Evolutionary conservation across 2,888 invertebrate genomes (phyloP), one percentile per base, ranked within the genome.

Genomic region (Orthosia gracilis): DNA sequence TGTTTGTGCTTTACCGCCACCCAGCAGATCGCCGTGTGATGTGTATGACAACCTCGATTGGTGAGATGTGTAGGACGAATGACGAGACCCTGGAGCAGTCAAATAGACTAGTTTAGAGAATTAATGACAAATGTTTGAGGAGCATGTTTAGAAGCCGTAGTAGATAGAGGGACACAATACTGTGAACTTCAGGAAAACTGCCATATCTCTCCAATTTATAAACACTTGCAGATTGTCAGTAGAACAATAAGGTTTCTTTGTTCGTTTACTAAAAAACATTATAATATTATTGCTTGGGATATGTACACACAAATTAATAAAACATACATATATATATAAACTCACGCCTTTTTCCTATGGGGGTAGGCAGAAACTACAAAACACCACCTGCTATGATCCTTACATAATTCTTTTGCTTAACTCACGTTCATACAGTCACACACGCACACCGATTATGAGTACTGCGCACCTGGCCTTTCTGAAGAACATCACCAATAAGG

Each of bases 1-100:
- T 84, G 99, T 99, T 97, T 98, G 97, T 52, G 97, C 96, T 79
- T 97, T 97, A 76, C 97, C 97, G 70, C 98, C 98, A 83, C 98
- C 98, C 87, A 99, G 97, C 86, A 99, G 97, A 96, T 99, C 99
- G 67, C 98, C 98, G 94, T 99, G 99, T 52, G 99, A 99, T 83
- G 99, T 99, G 94, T 99, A 99, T 74, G 99, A 99, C 91, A 99
- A 97, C 88, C 99, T 97, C 75, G 99, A 99, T 90, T 98, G 98
- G 94, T 99, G 99, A 80, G 99, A 99, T 87, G 99, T 99, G 96
- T 99, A 99, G 89, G 99, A 99, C 86, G 99, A 99, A 95, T 99
- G 99, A 87, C 99, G 97, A 85, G 99, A 98, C 88, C 98, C 98
- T 97, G 96, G 17, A 74, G 57, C 31, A 63, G 26, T 18, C 9